These are phyloP conservation scores for Drosophila rellima DNA, from an alignment of 2,888 invertebrate species.

Conservation along the genomic window DNA sequence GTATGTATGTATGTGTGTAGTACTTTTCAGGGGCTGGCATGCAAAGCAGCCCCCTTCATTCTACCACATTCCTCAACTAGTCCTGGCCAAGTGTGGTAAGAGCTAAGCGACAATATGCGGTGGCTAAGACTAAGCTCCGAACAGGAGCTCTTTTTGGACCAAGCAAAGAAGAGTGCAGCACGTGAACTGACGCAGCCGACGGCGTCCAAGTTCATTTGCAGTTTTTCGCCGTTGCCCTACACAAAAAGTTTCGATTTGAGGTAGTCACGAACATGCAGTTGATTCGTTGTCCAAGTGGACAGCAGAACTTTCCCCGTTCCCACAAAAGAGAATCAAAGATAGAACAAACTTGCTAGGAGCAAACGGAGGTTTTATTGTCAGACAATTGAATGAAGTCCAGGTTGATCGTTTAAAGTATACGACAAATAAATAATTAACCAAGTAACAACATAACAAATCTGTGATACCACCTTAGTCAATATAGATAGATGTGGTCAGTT, in stretches of 20 bases:
- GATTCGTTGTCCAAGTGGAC: slow-evolving; percentile 17
- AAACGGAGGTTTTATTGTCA: not conserved
- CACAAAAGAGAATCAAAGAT: not conserved
- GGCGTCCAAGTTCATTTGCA: slow-evolving; percentile 73
- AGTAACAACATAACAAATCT: not conserved
- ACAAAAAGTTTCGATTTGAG: slow-evolving; percentile 39
- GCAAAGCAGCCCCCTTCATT: slow-evolving; percentile 42
- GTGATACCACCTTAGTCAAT: too few relatives aligned
- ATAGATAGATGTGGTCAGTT: too few relatives aligned
- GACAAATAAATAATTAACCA: not conserved
- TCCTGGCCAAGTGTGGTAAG: slow-evolving; percentile 31
- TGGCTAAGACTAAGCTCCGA: slow-evolving; percentile 50
- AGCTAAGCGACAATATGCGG: slow-evolving; percentile 65
- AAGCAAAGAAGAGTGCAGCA: slow-evolving; percentile 15
- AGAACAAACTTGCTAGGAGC: not conserved
- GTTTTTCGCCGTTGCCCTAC: slow-evolving; percentile 61
- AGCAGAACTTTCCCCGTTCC: not conserved
- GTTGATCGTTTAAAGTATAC: not conserved
- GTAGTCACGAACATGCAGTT: slow-evolving; percentile 53
- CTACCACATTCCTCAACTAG: too few relatives aligned
- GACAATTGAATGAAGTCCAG: not conserved
- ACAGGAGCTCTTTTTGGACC: slow-evolving; percentile 17
- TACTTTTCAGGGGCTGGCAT: slow-evolving; percentile 31
- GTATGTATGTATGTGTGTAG: not conserved
- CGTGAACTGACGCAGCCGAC: slow-evolving; percentile 49